Evolutionary conservation across 2,888 invertebrate genomes (phyloP).

Genomic region (Tetramorium bicarinatum): DNA sequence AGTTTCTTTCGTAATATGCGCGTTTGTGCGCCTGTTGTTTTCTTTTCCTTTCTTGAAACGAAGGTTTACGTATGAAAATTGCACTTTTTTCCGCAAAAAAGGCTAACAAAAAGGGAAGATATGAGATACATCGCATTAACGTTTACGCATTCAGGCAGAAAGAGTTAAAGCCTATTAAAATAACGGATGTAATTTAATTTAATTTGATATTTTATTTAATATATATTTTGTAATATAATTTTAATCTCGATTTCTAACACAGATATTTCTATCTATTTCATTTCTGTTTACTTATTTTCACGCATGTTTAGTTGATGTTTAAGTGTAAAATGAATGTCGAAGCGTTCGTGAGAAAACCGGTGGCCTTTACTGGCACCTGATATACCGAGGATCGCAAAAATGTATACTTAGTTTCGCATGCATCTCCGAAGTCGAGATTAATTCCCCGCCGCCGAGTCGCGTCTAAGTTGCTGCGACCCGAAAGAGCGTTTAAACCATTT

Average conservation of each 20-base stretch:
- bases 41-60: background rate
- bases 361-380: slow-evolving; percentile 13
- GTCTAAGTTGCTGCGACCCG: slow-evolving; percentile 36
- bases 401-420: slow-evolving; percentile 13
- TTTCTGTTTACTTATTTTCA: background rate
- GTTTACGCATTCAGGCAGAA: background rate
- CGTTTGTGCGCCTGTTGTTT: slow-evolving; percentile 6
- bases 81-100: background rate
- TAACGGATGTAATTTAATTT: background rate
- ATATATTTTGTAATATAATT: background rate
- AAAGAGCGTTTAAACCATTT: slow-evolving; percentile 55
- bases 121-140: background rate
- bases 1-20: slow-evolving; percentile 31
- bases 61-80: background rate
- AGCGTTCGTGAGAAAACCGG: slow-evolving; percentile 25
- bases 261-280: background rate
- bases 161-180: background rate
- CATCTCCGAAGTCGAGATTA: slow-evolving; percentile 44
- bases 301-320: background rate
- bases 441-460: slow-evolving; percentile 37
- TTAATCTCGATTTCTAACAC: background rate
- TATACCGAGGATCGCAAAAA: slow-evolving; percentile 12
- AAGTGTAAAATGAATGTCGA: background rate
- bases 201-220: background rate
- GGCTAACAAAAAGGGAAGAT: background rate